Evolutionary conservation across 2,113 vertebrate genomes (phyloP), one percentile per base, ranked within the genome.

Genomic region (Gambusia holbrooki): DNA sequence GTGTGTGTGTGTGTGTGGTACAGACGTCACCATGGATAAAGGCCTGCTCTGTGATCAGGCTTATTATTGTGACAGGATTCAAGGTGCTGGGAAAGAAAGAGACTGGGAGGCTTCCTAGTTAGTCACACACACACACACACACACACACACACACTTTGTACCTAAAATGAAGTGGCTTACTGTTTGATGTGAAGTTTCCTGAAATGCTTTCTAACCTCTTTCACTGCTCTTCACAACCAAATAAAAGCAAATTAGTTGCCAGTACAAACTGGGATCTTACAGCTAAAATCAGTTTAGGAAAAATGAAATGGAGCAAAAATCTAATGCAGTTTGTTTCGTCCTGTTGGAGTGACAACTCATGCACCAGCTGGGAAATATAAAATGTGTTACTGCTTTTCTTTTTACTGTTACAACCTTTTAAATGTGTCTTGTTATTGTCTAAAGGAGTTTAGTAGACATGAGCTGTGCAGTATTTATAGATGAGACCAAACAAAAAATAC

Each of bases 61-160:
- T 91, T 87, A 93, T 94, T 90, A 86, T 90, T 90, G 70, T 85
- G 91, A 93, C 92, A 93, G 88, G 79, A 82, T 90, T 91, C 82
- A 72, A 71, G 82, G 76, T 73, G 79, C 78, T 72, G 79, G 48
- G 63, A 82, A 79, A 76, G 71, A 83, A 79, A 76, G 71, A 83
- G 82, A 84, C 83, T 75, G 81, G 63, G 40, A 86, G 90, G 85
- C 85, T 69, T n/a, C 45, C 75, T 85, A 74, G 81, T 89, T 90
- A 85, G 71, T 73, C 79, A 27, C 76, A 67, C 65, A 62, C 82
- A 72, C 82, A 73, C 74, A 73, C 72, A 69, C 62, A 54, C 74
- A 76, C 73, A 58, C 12, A 22, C n/a, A 28, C 13, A 66, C 35
- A 66, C 35, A 37, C 62, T 33, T 33, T 60, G 42, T 33, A n/a